phyloP scores from a whole-genome alignment of 1,140 invertebrate species.

The Aleiodes sp. region DNA sequence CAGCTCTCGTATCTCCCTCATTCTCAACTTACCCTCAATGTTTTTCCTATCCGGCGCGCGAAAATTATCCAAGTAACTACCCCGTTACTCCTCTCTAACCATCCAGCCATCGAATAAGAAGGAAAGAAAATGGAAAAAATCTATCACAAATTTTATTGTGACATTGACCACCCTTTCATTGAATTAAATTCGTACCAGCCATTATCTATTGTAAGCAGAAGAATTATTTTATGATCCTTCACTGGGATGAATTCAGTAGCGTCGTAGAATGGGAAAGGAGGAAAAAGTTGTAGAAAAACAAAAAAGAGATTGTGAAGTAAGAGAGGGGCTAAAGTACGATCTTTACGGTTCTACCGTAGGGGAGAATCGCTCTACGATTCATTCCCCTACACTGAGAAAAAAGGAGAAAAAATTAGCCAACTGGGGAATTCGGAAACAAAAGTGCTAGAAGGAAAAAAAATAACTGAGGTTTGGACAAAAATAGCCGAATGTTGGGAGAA shows the following conservation, averaged over 20 bases:
- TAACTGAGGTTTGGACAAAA: too few relatives aligned
- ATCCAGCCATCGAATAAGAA: not conserved
- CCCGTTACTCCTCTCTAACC: not conserved
- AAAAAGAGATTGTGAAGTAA: not conserved
- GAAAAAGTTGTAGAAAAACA: not conserved
- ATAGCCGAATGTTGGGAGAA: too few relatives aligned
- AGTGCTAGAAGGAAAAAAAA: too few relatives aligned
- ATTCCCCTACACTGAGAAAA: too few relatives aligned
- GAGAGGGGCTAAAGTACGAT: slow-evolving; percentile 25
- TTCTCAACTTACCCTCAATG: slow-evolving; percentile 26
- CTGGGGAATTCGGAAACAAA: too few relatives aligned
- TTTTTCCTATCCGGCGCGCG: slow-evolving; percentile 27
- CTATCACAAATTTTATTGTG: slow-evolving; percentile 1
- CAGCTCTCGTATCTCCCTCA: not conserved
- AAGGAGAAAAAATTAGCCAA: too few relatives aligned
- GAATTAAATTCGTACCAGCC: slow-evolving; percentile 59
- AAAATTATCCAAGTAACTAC: slow-evolving; percentile 26
- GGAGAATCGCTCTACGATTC: too few relatives aligned
- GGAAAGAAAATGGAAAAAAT: not conserved
- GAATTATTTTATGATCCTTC: slow-evolving; percentile 65
- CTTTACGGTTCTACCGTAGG: slow-evolving; percentile 38
- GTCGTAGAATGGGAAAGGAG: slow-evolving; percentile 30
- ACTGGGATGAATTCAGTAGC: slow-evolving; percentile 42
- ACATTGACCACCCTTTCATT: slow-evolving; percentile 51
- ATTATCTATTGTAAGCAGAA: slow-evolving; percentile 60